Conservation (phyloP, 2,797 vertebrate species). For the Carcharodon carcharias region DNA sequence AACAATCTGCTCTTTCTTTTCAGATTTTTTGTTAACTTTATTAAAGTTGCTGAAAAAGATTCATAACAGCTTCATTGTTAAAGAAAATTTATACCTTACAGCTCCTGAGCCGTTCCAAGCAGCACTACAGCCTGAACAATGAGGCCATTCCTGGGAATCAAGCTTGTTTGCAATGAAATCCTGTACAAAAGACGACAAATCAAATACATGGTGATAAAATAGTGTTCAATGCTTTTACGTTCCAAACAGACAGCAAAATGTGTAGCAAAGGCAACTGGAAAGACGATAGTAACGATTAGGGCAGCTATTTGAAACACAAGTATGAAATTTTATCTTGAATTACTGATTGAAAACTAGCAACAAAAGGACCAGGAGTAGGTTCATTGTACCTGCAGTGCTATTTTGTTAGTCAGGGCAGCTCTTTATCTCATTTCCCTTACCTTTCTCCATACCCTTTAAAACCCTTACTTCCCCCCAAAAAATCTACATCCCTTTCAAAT, state of each 20-base stretch:
- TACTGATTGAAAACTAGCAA: not conserved
- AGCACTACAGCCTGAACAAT: conserved; percentile 78
- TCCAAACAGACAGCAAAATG: not conserved
- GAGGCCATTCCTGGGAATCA: conserved; percentile 83
- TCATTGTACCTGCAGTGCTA: not conserved
- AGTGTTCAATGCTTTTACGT: not conserved
- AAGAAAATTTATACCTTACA: conserved; percentile 68
- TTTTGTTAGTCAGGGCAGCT: not conserved
- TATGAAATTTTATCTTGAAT: not conserved
- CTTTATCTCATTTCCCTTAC: not conserved
- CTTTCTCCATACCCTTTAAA: not conserved
- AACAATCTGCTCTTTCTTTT: not conserved
- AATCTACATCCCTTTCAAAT: not conserved
- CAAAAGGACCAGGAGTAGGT: not conserved
- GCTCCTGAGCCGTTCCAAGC: conserved; percentile 90
- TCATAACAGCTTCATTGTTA: not conserved
- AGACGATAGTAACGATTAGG: not conserved
- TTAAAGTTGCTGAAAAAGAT: not conserved
- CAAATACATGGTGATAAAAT: not conserved
- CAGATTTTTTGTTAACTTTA: not conserved
- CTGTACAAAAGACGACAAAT: conserved; percentile 51
- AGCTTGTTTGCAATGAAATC: conserved; percentile 93
- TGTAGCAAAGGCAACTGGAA: not conserved
- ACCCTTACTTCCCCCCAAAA: not conserved
- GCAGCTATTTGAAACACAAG: not conserved